Base-by-base conservation (phyloP, 2,797 vertebrate species). In the Sorex maritimensis region DNA sequence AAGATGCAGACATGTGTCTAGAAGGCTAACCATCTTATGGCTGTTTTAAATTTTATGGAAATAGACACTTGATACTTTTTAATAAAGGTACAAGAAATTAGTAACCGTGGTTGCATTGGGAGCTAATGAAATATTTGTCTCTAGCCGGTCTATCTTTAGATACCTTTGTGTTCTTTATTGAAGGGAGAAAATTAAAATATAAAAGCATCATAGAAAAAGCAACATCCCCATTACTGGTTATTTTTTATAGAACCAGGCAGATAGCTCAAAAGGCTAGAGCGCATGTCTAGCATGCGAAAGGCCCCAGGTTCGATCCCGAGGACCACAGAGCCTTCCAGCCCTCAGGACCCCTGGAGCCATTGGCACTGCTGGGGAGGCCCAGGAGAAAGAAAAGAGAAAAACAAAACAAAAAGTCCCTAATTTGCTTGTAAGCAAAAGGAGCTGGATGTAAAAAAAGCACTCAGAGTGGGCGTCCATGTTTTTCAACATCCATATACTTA, bases 1-100 rank as follows among this genome's bases (percentile, higher is more conserved):
- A 83, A 61, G 6, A 52, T 78, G 19, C 74, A 84, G 79, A 87
- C 79, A 28, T 80, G 49, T 71, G 44, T 88, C 52, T 6, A 55
- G 75, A 80, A 80, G 91, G 80, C 69, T 71, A 80, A 23, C 58
- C 28, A 67, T 86, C 24, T 30, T 14, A 46, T 30, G 44, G 21
- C 55, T 49, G 52, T 55, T 55, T 82, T 14, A 46, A 12, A 69
- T 83, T 13, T 2, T 77, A 58, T 28, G 12, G 38, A 67, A 67
- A 86, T 44, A 67, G 24, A 55, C 7, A 58, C 17, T 41, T 63
- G 24, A 28, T 23, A 63, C 46, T 15, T 74, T 38, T 68, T 65
- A 69, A 41, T 30, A 34, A 81, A 74, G 81, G 58, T 34, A 58
- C 12, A 44, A 67, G 6, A 26, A 55, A 75, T 74, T 7, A 46